Conservation (phyloP, 2,113 vertebrate species). For the Chroicocephalus ridibundus region DNA sequence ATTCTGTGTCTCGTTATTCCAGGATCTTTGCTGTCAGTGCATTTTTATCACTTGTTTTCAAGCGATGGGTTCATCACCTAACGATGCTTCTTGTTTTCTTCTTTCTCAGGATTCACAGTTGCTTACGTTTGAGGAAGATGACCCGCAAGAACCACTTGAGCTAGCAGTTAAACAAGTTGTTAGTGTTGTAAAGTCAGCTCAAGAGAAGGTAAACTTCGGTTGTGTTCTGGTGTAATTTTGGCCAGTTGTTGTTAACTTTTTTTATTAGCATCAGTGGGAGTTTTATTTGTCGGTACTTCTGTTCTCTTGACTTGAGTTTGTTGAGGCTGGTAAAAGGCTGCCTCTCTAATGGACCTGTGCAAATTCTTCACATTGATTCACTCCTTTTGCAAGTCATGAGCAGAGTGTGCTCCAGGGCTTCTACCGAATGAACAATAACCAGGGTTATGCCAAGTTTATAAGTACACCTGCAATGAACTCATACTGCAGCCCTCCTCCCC, state of each 20-base stretch:
- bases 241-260: background rate
- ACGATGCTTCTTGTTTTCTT: background rate
- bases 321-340: background rate
- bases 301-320: background rate
- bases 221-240: background rate
- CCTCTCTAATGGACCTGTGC: background rate
- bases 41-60: background rate
- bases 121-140: constrained; percentile 84
- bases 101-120: constrained; percentile 74
- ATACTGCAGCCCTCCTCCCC: background rate
- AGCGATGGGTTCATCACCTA: background rate
- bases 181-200: constrained; percentile 75
- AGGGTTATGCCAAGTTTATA: background rate
- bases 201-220: constrained; percentile 82
- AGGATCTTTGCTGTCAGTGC: background rate
- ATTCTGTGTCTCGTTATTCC: background rate
- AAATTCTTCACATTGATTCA: background rate
- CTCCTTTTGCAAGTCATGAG: background rate
- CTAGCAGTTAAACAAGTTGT: constrained; percentile 79
- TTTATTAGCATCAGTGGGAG: background rate
- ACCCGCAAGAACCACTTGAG: constrained; percentile 74
- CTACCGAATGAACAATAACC: background rate
- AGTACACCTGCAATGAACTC: background rate
- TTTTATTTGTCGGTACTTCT: background rate
- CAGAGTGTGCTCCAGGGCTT: background rate